Conservation (phyloP, 2,113 vertebrate species). For the Pseudorasbora parva region DNA sequence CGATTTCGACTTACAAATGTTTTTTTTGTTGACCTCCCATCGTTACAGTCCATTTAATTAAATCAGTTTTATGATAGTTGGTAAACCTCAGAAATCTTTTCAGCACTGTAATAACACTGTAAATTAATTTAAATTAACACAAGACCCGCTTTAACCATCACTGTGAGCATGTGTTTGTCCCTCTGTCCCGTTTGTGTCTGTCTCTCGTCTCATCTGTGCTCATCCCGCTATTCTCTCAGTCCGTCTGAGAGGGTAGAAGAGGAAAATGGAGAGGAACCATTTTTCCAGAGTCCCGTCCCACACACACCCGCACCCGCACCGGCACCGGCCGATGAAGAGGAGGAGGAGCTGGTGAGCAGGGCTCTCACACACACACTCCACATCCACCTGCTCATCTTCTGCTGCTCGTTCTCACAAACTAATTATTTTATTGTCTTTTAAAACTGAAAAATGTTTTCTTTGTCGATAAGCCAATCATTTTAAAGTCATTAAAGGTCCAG, state of each 20-base stretch:
- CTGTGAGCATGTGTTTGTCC: neutral
- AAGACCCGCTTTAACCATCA: neutral
- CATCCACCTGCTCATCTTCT: neutral
- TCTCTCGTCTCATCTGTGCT: neutral
- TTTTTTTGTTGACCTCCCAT: neutral
- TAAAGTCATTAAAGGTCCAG: neutral
- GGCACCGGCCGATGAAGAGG: constrained; percentile 82
- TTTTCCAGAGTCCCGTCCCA: constrained; percentile 66
- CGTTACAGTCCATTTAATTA: neutral
- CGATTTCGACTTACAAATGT: too few relatives aligned
- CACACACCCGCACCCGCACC: constrained; percentile 58
- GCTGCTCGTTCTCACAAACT: neutral
- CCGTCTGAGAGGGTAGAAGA: constrained; percentile 60
- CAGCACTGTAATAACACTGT: neutral
- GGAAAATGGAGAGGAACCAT: constrained; percentile 69
- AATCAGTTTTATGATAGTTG: neutral
- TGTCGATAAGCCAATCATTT: neutral
- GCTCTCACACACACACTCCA: neutral
- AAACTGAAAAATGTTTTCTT: neutral
- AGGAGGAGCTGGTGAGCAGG: constrained; percentile 90
- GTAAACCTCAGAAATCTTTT: neutral
- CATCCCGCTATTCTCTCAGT: constrained; percentile 66
- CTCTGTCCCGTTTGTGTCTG: neutral
- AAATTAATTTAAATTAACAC: neutral
- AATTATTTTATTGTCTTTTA: neutral